Percentiles rank a stretch among this genome's conserved stretches.
These are phyloP conservation scores for Drosophila sordidula DNA, from an alignment of 2,888 invertebrate species.

Conservation along the genomic window DNA sequence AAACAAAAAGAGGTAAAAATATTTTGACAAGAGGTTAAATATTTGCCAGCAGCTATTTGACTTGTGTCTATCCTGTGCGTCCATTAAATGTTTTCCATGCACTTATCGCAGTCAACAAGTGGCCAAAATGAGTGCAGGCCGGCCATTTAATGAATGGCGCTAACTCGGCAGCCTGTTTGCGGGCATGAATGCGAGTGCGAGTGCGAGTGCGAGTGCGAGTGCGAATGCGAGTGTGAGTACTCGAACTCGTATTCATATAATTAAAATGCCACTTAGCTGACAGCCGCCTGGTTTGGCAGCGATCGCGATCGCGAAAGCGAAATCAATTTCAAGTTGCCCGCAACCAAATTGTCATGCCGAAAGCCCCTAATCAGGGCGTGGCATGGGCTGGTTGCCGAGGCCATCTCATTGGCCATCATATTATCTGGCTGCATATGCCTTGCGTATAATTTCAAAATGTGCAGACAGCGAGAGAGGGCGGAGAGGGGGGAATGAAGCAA, in stretches of 20 bases:
- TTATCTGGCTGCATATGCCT: conserved; percentile 22
- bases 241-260: conserved; percentile 49
- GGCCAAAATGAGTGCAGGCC: conserved; percentile 34
- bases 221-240: conserved; percentile 12
- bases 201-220: conserved; percentile 7
- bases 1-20: background rate
- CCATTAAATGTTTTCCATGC: conserved; percentile 44
- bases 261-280: conserved; percentile 61
- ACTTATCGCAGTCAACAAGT: conserved; percentile 35
- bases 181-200: background rate
- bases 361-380: conserved; percentile 55
- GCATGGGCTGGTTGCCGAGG: conserved; percentile 26
- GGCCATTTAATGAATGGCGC: conserved; percentile 55
- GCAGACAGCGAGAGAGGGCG: conserved; percentile 3
- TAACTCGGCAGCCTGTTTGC: conserved; percentile 32
- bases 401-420: conserved; percentile 47
- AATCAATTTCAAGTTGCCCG: conserved; percentile 68
- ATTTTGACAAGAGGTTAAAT: conserved; percentile 53
- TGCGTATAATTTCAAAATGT: conserved; percentile 48
- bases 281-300: conserved; percentile 18
- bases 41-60: conserved; percentile 34
- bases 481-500: background rate
- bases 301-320: conserved; percentile 34
- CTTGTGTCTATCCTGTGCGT: conserved; percentile 24
- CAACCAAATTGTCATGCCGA: conserved; percentile 62